Conservation (phyloP, 2,113 vertebrate genomes). For the Syngnathoides biaculeatus region DNA sequence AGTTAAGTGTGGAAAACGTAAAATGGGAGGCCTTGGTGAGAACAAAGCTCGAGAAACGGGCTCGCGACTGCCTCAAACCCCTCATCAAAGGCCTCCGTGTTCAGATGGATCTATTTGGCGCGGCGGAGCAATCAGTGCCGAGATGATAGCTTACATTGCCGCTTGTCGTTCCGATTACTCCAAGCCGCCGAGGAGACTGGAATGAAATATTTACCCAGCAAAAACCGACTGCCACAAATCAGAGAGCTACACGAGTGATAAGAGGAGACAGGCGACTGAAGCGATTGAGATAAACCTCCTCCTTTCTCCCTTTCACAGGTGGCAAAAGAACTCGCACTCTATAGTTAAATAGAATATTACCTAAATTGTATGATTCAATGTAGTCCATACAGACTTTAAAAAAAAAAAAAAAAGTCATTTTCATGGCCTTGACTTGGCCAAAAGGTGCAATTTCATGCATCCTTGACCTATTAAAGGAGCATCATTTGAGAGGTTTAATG, state of each 20-base stretch:
- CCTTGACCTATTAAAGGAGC: too few species aligned
- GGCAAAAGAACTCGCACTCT: conserved; percentile 9
- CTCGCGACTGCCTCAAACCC: conserved; percentile 22
- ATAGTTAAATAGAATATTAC: too few species aligned
- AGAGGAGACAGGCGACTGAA: background rate
- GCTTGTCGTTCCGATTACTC: conserved; percentile 41
- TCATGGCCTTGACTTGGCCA: too few species aligned
- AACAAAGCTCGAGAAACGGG: conserved; percentile 14
- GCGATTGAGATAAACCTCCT: background rate
- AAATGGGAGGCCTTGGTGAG: conserved; percentile 14
- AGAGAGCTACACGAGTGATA: background rate
- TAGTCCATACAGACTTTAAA: too few species aligned
- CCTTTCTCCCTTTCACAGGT: conserved; percentile 49
- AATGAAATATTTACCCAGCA: conserved; percentile 40
- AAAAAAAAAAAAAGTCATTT: too few species aligned
- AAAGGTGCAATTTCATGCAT: too few species aligned
- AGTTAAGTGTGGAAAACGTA: background rate
- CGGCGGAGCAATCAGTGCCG: conserved; percentile 28
- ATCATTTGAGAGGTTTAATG: too few species aligned
- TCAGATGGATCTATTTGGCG: conserved; percentile 43
- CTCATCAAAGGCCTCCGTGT: conserved; percentile 36
- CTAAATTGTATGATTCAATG: too few species aligned
- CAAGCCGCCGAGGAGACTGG: conserved; percentile 3
- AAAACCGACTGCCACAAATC: conserved; percentile 32
- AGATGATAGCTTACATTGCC: conserved; percentile 30